Conservation (phyloP, 2,888 invertebrate genomes). For the Drosophila kanekoi region DNA sequence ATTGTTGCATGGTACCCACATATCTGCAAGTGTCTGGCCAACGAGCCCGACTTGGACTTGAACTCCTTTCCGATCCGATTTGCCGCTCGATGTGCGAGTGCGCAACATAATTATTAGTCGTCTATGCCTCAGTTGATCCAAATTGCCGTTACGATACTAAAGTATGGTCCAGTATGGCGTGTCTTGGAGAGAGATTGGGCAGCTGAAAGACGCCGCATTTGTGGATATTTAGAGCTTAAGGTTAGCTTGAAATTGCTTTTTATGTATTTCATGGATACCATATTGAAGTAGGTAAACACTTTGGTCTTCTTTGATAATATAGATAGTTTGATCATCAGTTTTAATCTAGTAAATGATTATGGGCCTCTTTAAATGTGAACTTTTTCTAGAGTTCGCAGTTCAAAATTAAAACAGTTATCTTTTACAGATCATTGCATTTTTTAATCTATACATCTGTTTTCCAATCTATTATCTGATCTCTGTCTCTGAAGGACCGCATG, state of each 20-base stretch:
- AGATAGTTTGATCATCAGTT: too few relatives aligned
- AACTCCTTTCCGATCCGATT: constrained; percentile 32
- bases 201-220: neutral
- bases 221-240: neutral
- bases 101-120: constrained; percentile 68
- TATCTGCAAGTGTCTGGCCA: constrained; percentile 54
- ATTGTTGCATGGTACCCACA: constrained; percentile 60
- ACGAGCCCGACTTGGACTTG: constrained; percentile 40
- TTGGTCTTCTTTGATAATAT: too few relatives aligned
- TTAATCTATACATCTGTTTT: neutral
- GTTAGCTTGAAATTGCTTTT: neutral
- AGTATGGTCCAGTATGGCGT: neutral
- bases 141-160: constrained; percentile 63
- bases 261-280: too few relatives aligned
- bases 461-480: neutral
- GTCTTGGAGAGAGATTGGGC: neutral
- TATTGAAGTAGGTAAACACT: too few relatives aligned
- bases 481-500: constrained; percentile 19
- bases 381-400: constrained; percentile 1
- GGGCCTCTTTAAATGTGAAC: too few relatives aligned
- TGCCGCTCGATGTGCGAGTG: constrained; percentile 27
- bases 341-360: too few relatives aligned
- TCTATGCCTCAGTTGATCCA: constrained; percentile 62
- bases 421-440: neutral
- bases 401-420: neutral